Conservation (phyloP, 2,888 invertebrate species). For the Ametastegia equiseti region DNA sequence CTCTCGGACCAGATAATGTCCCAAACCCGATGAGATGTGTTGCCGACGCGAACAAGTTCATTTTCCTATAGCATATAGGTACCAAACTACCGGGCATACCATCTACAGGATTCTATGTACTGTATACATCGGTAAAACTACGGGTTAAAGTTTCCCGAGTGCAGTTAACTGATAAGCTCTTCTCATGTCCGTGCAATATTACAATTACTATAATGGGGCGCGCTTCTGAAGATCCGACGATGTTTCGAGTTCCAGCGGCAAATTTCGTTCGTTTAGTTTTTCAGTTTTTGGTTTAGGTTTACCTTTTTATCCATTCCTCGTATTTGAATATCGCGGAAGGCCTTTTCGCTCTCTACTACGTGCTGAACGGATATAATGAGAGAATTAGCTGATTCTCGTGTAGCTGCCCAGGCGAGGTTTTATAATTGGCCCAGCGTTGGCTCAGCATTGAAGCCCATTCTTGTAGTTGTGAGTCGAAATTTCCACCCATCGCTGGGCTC, state of each 20-base stretch:
- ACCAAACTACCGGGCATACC: no score
- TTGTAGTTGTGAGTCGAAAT: no score
- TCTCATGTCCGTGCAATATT: background rate
- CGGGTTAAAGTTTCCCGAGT: background rate
- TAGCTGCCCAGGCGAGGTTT: no score
- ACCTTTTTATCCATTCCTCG: background rate
- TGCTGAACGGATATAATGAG: background rate
- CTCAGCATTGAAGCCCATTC: no score
- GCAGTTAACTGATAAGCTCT: background rate
- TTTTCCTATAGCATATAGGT: slow-evolving; percentile 2
- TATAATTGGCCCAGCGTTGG: no score
- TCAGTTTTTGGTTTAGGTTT: background rate
- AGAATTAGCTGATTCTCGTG: no score
- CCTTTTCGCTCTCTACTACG: background rate
- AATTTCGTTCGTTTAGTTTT: background rate
- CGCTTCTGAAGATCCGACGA: background rate
- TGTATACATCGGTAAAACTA: background rate
- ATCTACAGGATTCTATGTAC: no score
- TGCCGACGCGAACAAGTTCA: slow-evolving; percentile 2
- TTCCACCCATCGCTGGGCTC: no score
- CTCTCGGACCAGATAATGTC: slow-evolving; percentile 8
- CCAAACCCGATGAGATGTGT: slow-evolving; percentile 1
- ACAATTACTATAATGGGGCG: background rate
- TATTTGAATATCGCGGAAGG: no score
- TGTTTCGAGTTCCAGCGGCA: background rate